Evolutionary conservation across 2,888 invertebrate genomes (phyloP).

Genomic region (Aphidoletes aphidimyza): DNA sequence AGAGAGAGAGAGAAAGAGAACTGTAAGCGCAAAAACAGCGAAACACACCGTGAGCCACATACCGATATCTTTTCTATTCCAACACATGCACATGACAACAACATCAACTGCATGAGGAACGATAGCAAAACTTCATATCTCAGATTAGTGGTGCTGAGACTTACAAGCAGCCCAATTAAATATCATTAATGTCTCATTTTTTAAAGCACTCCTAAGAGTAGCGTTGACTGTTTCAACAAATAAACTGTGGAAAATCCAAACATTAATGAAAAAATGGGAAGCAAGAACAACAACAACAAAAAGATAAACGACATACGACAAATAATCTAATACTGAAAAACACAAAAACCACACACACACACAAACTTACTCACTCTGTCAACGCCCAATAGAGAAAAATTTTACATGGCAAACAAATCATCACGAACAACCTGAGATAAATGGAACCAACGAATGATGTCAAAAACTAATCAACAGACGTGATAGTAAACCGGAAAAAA

Average conservation of each 20-base stretch:
- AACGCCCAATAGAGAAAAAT: constrained; percentile 12
- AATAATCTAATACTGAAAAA: constrained; percentile 6
- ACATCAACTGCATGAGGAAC: not conserved
- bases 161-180: constrained; percentile 31
- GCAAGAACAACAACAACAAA: not conserved
- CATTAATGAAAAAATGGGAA: not conserved
- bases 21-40: not conserved
- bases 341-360: not conserved
- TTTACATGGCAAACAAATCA: constrained; percentile 36
- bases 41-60: not conserved
- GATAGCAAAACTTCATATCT: not conserved
- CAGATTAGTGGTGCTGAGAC: not conserved
- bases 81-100: constrained; percentile 16
- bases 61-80: not conserved
- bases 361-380: not conserved
- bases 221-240: not conserved
- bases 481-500: not conserved
- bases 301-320: not conserved
- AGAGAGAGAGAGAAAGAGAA: too few species aligned
- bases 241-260: constrained; percentile 2
- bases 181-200: constrained; percentile 52
- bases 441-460: not conserved
- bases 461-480: not conserved
- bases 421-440: not conserved
- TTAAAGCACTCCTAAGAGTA: not conserved